phyloP scores from a whole-genome alignment of 2,113 vertebrate genomes.

The Sinocyclocheilus rhinocerous region DNA sequence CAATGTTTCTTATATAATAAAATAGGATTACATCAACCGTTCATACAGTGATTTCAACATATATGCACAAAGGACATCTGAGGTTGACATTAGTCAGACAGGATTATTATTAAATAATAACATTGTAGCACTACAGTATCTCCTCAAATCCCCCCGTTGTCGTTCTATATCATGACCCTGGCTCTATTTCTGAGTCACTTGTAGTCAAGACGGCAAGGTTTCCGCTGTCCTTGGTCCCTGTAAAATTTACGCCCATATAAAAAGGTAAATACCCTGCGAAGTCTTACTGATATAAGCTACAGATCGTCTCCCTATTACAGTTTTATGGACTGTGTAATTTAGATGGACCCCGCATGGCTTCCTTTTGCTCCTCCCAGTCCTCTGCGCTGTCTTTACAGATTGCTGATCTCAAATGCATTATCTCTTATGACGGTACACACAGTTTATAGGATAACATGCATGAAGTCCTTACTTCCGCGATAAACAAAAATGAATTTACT shows the following conservation, averaged over 20 bases:
- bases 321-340: slow-evolving; percentile 76
- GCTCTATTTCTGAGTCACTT: slow-evolving; percentile 22
- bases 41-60: not conserved
- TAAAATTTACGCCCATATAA: slow-evolving; percentile 76
- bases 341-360: slow-evolving; percentile 63
- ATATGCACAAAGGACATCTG: not conserved
- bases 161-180: not conserved
- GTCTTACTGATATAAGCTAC: slow-evolving; percentile 73
- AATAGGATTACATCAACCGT: not conserved
- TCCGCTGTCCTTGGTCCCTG: slow-evolving; percentile 66
- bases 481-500: slow-evolving; percentile 8
- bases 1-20: not conserved
- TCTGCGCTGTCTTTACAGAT: slow-evolving; percentile 47
- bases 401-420: slow-evolving; percentile 40
- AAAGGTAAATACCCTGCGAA: slow-evolving; percentile 74
- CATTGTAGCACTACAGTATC: not conserved
- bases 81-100: not conserved
- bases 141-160: not conserved
- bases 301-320: slow-evolving; percentile 77
- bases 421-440: not conserved
- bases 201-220: slow-evolving; percentile 49
- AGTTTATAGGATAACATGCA: not conserved
- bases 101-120: not conserved
- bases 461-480: not conserved
- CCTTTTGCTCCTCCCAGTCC: slow-evolving; percentile 36